Evolutionary conservation across 2,113 vertebrate genomes (phyloP), one percentile per base, ranked within the genome.

Genomic region (Sphaerodactylus townsendi): DNA sequence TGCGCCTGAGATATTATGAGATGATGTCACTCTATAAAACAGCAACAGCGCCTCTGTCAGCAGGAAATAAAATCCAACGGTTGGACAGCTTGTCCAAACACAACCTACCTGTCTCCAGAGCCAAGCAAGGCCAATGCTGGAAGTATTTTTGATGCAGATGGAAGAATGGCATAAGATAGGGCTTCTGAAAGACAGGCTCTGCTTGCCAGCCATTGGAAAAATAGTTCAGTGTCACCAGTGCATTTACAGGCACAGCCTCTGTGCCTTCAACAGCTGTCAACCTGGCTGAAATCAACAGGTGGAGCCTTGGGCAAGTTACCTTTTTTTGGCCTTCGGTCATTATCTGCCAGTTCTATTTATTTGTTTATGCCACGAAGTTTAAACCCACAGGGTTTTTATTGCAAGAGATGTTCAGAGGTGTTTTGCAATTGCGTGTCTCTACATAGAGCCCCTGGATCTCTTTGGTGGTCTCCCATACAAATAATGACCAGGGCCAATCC

Each of bases 41-140:
- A 66, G 44, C 76, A 82, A 74, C 62, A 56, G 39, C 3, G 30
- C 50, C 1, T 1, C 0, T 0, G 56, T 66, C 70, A 65, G 6
- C 2, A 0, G 2, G 21, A 33, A 44, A 44, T 65, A 44, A 65
- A 78, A 78, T 3, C 77, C 56, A 64, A 23, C 72, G 1, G 64
- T 0, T 0, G 19, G 0, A 0, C 15, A 1, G 46, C 13, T 0
- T 11, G 48, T 73, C 50, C 1, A 84, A 44, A 68, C 30, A 72
- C 30, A 35, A 74, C 28, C 37, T 68, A 90, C 30, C 30, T 0
- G 2, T 0, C 0, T 1, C 3, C 3, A 4, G 10, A 25, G 77
- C 30, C 17, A 59, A 53, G 13, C 15, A 70, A 35, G 21, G 7
- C 23, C 39, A 35, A 11, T 14, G n/a, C 2, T 17, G 66, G 33